phyloP scores from a whole-genome alignment of 2,113 vertebrate species.

The Phylloscopus whistleri region DNA sequence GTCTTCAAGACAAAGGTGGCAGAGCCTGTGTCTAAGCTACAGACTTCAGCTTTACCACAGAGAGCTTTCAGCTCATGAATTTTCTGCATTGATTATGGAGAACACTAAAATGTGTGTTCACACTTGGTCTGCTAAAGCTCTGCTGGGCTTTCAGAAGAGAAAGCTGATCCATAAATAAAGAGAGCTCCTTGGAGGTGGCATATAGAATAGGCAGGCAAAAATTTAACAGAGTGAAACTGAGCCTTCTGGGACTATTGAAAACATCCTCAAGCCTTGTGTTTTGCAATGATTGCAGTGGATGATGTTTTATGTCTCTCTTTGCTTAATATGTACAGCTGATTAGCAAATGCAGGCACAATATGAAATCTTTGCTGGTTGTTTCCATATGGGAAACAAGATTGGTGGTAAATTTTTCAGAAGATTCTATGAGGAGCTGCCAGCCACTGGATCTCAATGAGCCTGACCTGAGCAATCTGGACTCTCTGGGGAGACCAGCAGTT shows the following conservation, averaged over 20 bases:
- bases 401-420: not conserved
- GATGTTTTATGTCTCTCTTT: not conserved
- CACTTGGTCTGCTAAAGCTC: not conserved
- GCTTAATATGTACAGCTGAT: not conserved
- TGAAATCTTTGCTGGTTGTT: not conserved
- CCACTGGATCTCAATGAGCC: not conserved
- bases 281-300: not conserved
- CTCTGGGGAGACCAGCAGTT: not conserved
- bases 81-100: conserved; percentile 10
- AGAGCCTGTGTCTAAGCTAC: not conserved
- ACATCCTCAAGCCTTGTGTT: not conserved
- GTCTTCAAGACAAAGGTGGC: not conserved
- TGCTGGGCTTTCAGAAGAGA: not conserved
- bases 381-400: not conserved
- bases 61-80: not conserved
- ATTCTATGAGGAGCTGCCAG: not conserved
- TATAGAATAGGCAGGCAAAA: not conserved
- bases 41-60: not conserved
- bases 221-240: not conserved
- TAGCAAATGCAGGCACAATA: not conserved
- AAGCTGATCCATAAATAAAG: conserved; percentile 14
- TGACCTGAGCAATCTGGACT: not conserved
- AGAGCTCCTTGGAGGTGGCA: not conserved
- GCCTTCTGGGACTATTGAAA: not conserved
- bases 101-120: conserved; percentile 18